Base-by-base conservation (phyloP, 1,140 invertebrate species). In the Megathymus violae region DNA sequence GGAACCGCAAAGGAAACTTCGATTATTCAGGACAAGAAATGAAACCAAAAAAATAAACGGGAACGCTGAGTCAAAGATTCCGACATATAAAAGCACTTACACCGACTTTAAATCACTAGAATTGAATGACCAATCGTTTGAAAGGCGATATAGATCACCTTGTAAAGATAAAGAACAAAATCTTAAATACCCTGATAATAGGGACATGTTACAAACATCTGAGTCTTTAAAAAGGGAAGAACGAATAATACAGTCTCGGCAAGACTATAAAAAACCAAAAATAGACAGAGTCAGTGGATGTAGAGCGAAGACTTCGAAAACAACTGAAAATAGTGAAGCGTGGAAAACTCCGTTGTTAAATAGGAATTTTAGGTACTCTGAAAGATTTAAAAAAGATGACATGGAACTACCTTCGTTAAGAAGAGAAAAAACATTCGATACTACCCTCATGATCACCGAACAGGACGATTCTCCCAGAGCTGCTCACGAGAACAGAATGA, bases 11-110 rank as follows among this genome's bases (percentile, higher is more conserved):
- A 89, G 93, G 63, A 92, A 92, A 75, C 91, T 94, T 10, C 91
- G 95, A 10, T 86, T 95, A 19, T 95, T 95, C 79, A 95, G 95
- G 86, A 95, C 95, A n/a, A 93, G 94, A 80, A 94, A 94, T 10
- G 94, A 95, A 86, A 94, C 93, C 11, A 94, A 94, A 82, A 93
- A 93, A 71, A 52, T 85, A 44, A 88, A 81, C 62, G 80, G 77
- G 15, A 74, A 76, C 16, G 64, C 69, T 46, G 82, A 85, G 48
- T 74, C 65, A 61, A 81, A 78, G 67, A 77, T 74, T 36, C 73
- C 76, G 13, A 66, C 63, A 10, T 88, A 75, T 38, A 85, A 73
- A 62, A 79, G 54, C 44, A 82, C 71, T 10, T 82, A 79, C 51
- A 82, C 75, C 41, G 88, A 85, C 69, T 88, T 82, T 63, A 90